These are phyloP conservation scores for Lepidothrix coronata DNA, from an alignment of 2,113 vertebrate genomes.

Conservation along the genomic window DNA sequence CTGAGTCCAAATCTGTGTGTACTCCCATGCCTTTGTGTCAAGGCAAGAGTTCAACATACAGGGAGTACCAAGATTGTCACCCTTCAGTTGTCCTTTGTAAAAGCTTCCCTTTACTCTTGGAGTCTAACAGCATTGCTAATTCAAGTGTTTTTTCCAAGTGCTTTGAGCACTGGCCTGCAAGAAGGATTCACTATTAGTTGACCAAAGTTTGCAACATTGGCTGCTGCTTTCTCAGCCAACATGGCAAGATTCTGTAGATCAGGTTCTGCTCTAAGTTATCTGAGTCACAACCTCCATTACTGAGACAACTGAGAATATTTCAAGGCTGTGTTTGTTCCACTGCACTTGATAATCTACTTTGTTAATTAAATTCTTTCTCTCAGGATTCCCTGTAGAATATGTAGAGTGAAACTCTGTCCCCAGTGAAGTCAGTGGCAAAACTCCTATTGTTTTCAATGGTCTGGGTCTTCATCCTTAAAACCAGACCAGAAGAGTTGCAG, in stretches of 20 bases:
- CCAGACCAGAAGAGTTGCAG: neutral
- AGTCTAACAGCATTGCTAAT: neutral
- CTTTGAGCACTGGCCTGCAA: neutral
- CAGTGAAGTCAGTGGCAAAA: neutral
- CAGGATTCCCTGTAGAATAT: neutral
- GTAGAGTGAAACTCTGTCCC: conserved; percentile 10
- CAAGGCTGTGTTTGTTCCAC: neutral
- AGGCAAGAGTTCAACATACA: neutral
- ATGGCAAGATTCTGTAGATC: neutral
- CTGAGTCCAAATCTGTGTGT: neutral
- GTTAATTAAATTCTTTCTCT: neutral
- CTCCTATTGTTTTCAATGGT: neutral
- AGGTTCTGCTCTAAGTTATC: neutral
- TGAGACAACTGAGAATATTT: neutral
- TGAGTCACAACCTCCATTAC: neutral
- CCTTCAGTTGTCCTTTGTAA: neutral
- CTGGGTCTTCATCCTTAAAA: neutral
- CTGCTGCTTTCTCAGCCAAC: neutral
- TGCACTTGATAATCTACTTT: neutral
- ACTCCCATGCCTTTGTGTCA: neutral
- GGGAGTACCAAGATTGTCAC: neutral
- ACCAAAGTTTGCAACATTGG: neutral
- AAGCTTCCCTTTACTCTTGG: neutral
- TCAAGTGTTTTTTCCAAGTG: neutral
- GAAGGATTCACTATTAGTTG: neutral